phyloP scores from a whole-genome alignment of 2,888 invertebrate genomes.

The Acanthosepion pharaonis region DNA sequence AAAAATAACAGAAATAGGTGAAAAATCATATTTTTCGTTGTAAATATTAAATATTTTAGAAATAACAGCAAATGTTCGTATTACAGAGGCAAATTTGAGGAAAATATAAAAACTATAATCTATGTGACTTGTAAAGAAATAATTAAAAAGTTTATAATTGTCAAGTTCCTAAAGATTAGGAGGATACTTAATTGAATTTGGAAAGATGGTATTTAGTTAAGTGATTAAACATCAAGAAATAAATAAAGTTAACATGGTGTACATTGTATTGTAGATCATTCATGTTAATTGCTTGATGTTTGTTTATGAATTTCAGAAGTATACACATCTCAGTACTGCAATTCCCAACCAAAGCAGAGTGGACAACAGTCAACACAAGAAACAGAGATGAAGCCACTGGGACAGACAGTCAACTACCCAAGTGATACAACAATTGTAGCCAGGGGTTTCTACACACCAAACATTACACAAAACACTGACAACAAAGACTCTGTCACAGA shows the following conservation, averaged over 20 bases:
- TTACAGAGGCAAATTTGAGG: not conserved
- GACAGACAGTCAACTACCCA: slow-evolving; percentile 33
- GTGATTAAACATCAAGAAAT: not conserved
- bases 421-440: not conserved
- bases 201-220: slow-evolving; percentile 5
- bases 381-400: not conserved
- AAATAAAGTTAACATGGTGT: not conserved
- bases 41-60: not conserved
- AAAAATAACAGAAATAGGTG: not conserved
- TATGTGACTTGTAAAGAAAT: not conserved
- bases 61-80: not conserved
- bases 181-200: not conserved
- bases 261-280: not conserved
- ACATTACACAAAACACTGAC: not conserved
- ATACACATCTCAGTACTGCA: not conserved
- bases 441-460: not conserved
- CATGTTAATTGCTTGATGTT: not conserved
- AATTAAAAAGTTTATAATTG: not conserved
- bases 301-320: not conserved
- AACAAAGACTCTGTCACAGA: slow-evolving; percentile 11
- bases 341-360: not conserved
- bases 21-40: not conserved
- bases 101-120: not conserved
- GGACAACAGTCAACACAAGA: not conserved
- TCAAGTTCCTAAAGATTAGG: not conserved